Conservation (phyloP, 2,113 vertebrate genomes). For the Piprites chloris region DNA sequence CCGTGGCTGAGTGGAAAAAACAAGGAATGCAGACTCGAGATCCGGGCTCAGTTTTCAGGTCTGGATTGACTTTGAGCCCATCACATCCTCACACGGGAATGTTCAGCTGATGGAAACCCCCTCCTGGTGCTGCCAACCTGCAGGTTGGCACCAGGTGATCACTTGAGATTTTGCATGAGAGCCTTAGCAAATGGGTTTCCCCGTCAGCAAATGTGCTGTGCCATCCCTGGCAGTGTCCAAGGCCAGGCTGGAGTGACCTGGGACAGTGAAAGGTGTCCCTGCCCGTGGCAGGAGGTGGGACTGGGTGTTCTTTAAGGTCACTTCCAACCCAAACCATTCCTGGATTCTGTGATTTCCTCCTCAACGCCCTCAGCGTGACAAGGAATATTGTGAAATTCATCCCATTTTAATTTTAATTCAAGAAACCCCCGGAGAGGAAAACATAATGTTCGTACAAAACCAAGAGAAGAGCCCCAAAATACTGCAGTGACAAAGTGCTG, state of each 20-base stretch:
- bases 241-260: background rate
- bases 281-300: background rate
- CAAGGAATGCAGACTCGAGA: background rate
- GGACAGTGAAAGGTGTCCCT: background rate
- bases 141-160: background rate
- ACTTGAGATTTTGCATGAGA: background rate
- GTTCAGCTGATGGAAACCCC: background rate
- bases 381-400: background rate
- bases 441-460: background rate
- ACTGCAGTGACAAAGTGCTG: background rate
- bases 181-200: background rate
- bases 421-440: background rate
- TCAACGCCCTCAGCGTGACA: fast-evolving
- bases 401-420: background rate
- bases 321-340: background rate
- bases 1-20: too few species aligned
- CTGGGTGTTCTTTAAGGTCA: background rate
- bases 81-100: background rate
- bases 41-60: background rate
- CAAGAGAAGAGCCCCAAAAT: background rate
- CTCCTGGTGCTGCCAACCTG: background rate
- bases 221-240: background rate
- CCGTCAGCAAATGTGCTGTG: background rate
- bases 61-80: background rate
- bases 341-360: background rate